phyloP scores from a whole-genome alignment of 1,140 invertebrate species.

The Bombus difficillimus region DNA sequence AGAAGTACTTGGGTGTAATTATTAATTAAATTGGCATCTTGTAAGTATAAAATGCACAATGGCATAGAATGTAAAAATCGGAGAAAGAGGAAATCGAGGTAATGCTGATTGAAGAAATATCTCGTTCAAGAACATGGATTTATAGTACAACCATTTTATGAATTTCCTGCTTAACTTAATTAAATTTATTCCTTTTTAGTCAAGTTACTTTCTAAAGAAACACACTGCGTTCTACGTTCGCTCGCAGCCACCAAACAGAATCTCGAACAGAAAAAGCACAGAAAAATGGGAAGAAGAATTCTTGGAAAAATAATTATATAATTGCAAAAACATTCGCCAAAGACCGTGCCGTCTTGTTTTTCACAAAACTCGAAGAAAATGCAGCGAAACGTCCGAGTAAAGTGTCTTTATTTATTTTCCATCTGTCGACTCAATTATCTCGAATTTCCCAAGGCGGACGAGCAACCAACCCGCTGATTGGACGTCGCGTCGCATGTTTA shows the following conservation, averaged over 20 bases:
- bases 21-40: not conserved
- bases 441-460: conserved; percentile 8
- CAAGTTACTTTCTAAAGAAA: not conserved
- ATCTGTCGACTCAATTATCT: conserved; percentile 14
- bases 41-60: too few species aligned
- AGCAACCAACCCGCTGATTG: conserved; percentile 2
- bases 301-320: not conserved
- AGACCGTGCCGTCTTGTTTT: not conserved
- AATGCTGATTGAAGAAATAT: not conserved
- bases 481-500: conserved; percentile 1
- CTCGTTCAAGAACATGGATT: not conserved
- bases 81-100: not conserved
- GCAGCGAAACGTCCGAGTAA: not conserved
- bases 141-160: not conserved
- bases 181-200: not conserved
- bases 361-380: not conserved
- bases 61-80: too few species aligned
- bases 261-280: not conserved
- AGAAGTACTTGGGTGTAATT: too few species aligned
- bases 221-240: not conserved
- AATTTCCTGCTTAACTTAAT: not conserved
- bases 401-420: not conserved
- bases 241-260: not conserved
- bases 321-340: not conserved
- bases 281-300: not conserved